phyloP scores from a whole-genome alignment of 2,797 vertebrate genomes.

The Phataginus tricuspis region DNA sequence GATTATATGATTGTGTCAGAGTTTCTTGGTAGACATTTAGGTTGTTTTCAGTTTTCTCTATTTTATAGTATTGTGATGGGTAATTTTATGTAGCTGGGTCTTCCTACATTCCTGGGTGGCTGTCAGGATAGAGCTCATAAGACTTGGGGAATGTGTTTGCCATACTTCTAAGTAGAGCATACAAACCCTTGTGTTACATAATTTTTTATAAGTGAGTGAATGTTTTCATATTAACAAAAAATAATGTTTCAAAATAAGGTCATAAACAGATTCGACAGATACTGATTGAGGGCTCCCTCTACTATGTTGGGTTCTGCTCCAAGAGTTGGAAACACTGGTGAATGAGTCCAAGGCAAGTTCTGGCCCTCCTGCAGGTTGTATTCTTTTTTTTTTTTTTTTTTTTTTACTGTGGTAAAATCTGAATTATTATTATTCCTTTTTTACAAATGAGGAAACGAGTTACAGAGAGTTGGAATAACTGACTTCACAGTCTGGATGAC shows the following conservation, averaged over 20 bases:
- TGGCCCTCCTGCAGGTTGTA: too few relatives aligned
- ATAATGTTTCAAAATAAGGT: neutral
- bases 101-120: neutral
- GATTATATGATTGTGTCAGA: neutral
- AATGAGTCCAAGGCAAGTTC: neutral
- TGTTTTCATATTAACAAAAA: neutral
- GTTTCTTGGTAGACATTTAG: neutral
- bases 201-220: neutral
- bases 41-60: neutral
- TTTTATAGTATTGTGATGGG: neutral
- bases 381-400: too few relatives aligned
- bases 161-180: neutral
- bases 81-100: neutral
- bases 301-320: rapidly evolving
- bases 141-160: neutral
- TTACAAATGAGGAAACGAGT: too few relatives aligned
- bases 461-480: too few relatives aligned
- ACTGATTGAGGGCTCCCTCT: rapidly evolving
- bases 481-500: too few relatives aligned
- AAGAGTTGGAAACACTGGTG: neutral
- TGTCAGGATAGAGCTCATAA: neutral
- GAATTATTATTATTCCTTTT: too few relatives aligned
- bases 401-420: too few relatives aligned
- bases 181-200: neutral
- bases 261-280: neutral